Conservation (phyloP, 2,888 invertebrate genomes). For the Lumbricus terrestris region DNA sequence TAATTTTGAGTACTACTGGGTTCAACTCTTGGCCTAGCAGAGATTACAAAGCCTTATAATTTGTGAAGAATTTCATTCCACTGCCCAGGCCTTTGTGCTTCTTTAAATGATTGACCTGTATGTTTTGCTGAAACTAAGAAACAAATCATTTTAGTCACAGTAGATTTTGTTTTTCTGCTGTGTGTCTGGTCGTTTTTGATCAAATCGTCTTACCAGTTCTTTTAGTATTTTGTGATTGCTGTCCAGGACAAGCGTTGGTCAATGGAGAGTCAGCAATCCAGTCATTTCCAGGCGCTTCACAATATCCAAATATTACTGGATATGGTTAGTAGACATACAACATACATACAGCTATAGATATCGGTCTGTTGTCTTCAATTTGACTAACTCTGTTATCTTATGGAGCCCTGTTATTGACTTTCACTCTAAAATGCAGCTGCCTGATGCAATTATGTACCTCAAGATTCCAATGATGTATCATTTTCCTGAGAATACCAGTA, state of each 20-base stretch:
- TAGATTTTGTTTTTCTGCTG: background rate
- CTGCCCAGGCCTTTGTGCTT: background rate
- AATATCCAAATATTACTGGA: slow-evolving; percentile 19
- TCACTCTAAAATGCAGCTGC: background rate
- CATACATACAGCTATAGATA: background rate
- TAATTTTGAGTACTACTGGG: background rate
- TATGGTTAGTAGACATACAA: slow-evolving; percentile 15
- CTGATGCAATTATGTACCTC: background rate
- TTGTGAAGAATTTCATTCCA: background rate
- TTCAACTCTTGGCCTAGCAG: background rate
- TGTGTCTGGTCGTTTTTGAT: background rate
- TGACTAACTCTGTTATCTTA: background rate
- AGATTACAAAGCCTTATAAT: background rate
- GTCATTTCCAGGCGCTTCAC: slow-evolving; percentile 6
- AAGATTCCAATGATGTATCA: background rate
- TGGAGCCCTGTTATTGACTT: background rate
- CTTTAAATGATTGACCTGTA: background rate
- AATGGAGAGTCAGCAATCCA: slow-evolving; percentile 20
- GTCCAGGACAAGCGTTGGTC: background rate
- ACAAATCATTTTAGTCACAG: background rate
- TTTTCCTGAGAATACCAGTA: background rate
- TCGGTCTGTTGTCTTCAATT: background rate
- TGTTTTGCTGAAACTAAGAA: background rate
- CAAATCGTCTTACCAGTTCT: background rate
- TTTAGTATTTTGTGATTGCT: background rate